Conservation (phyloP, 2,113 vertebrate genomes). For the Tragelaphus strepsiceros region DNA sequence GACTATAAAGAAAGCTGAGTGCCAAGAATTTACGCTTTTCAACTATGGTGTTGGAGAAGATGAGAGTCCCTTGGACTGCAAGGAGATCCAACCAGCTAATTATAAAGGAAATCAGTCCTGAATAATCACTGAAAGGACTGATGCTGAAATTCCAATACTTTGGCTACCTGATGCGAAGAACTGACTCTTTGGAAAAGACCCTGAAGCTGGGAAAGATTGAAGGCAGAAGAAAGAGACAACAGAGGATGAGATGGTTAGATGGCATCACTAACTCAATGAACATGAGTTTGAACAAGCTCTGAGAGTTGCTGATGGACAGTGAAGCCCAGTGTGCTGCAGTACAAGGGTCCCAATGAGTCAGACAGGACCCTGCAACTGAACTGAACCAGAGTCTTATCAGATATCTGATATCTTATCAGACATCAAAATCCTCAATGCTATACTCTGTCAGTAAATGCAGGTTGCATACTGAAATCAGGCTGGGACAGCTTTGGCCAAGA, state of each 20-base stretch:
- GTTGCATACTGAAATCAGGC: fast-evolving
- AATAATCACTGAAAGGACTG: neutral
- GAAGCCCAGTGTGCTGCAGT: fast-evolving
- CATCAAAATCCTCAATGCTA: neutral
- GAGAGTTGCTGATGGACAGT: neutral
- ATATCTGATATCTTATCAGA: neutral
- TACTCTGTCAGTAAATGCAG: neutral
- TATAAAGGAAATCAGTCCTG: neutral
- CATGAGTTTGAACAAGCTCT: neutral
- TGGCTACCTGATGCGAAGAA: neutral
- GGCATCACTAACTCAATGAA: neutral
- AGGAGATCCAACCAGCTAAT: neutral
- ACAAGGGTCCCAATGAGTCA: neutral
- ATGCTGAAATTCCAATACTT: neutral
- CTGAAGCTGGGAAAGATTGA: neutral
- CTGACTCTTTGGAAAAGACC: neutral
- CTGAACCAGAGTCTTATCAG: neutral
- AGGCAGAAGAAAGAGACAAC: neutral
- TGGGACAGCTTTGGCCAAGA: fast-evolving
- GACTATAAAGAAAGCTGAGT: neutral
- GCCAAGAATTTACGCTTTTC: neutral
- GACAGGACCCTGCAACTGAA: neutral
- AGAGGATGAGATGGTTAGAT: neutral
- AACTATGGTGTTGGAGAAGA: neutral
- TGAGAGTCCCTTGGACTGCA: neutral